A percentile compares a stretch with the other conserved stretches of the same genome.
Evolutionary conservation across 2,797 vertebrate genomes (phyloP).

Genomic region (Clarias platycephalus): DNA sequence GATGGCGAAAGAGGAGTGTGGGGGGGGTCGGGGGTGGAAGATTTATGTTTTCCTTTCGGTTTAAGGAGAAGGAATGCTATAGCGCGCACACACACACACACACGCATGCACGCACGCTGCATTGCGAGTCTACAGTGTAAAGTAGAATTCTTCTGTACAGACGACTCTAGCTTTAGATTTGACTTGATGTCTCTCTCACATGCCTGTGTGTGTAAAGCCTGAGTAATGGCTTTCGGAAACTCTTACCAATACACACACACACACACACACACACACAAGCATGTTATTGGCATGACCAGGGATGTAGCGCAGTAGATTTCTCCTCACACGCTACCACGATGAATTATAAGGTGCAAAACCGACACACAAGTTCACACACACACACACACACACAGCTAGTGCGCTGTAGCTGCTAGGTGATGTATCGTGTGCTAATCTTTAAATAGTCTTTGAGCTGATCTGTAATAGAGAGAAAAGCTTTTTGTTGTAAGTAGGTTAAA

Average conservation of each 20-base stretch:
- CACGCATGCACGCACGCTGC: constrained; percentile 17
- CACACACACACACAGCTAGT: constrained; percentile 17
- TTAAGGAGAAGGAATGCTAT: constrained; percentile 55
- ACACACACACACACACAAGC: background rate
- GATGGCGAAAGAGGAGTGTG: constrained; percentile 30
- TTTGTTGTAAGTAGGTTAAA: constrained; percentile 16
- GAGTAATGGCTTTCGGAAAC: background rate
- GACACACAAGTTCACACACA: constrained; percentile 39
- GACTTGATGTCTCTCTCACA: background rate
- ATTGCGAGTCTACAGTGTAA: background rate
- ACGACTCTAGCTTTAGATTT: background rate
- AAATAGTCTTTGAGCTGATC: constrained; percentile 6
- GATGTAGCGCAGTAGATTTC: background rate
- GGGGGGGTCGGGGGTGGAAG: constrained; percentile 1
- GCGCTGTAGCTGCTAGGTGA: background rate
- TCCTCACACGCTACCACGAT: background rate
- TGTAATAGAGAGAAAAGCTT: constrained; percentile 7
- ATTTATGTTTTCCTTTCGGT: constrained; percentile 62
- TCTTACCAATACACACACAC: background rate
- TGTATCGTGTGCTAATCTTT: background rate
- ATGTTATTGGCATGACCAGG: background rate
- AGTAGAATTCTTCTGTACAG: background rate
- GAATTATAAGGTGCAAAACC: background rate
- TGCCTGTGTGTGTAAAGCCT: background rate
- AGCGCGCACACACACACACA: background rate